phyloP scores from a whole-genome alignment of 1,140 invertebrate species.

The Cydia pomonella region DNA sequence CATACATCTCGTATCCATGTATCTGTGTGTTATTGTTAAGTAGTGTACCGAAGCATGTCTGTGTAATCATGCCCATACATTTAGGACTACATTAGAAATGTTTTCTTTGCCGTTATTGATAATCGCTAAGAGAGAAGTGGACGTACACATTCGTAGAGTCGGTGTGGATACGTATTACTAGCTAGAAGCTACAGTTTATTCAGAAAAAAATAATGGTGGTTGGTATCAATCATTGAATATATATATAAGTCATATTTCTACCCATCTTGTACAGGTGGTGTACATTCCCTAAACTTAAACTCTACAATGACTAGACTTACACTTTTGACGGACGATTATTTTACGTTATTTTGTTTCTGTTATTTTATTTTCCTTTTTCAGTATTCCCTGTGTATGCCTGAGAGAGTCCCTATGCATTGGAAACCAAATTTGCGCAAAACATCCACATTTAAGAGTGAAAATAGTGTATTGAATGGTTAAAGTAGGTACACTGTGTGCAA shows the following conservation, averaged over 20 bases:
- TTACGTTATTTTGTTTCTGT: slow-evolving; percentile 63
- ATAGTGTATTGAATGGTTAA: slow-evolving; percentile 80
- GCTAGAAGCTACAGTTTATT: not conserved
- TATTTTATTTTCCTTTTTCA: slow-evolving; percentile 79
- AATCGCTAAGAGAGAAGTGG: slow-evolving; percentile 24
- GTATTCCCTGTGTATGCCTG: slow-evolving; percentile 81
- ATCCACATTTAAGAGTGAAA: slow-evolving; percentile 78
- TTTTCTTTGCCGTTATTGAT: slow-evolving; percentile 31
- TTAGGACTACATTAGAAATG: slow-evolving; percentile 24
- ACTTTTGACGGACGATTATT: slow-evolving; percentile 35
- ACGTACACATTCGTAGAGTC: not conserved
- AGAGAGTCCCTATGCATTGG: slow-evolving; percentile 80
- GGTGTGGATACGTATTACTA: slow-evolving; percentile 1
- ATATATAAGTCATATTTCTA: not conserved
- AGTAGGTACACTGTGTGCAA: slow-evolving; percentile 70
- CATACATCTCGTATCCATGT: slow-evolving; percentile 65
- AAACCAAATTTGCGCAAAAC: slow-evolving; percentile 79
- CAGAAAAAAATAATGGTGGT: not conserved
- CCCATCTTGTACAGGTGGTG: not conserved
- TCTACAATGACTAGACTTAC: slow-evolving; percentile 9
- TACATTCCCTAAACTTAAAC: not conserved
- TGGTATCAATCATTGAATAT: not conserved
- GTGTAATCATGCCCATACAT: slow-evolving; percentile 54
- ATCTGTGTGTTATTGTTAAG: slow-evolving; percentile 68
- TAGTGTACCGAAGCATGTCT: slow-evolving; percentile 72